A percentile compares a stretch with the other conserved stretches of the same genome.
These are phyloP conservation scores for Gadus chalcogrammus DNA, from an alignment of 2,113 vertebrate genomes.

Conservation along the genomic window DNA sequence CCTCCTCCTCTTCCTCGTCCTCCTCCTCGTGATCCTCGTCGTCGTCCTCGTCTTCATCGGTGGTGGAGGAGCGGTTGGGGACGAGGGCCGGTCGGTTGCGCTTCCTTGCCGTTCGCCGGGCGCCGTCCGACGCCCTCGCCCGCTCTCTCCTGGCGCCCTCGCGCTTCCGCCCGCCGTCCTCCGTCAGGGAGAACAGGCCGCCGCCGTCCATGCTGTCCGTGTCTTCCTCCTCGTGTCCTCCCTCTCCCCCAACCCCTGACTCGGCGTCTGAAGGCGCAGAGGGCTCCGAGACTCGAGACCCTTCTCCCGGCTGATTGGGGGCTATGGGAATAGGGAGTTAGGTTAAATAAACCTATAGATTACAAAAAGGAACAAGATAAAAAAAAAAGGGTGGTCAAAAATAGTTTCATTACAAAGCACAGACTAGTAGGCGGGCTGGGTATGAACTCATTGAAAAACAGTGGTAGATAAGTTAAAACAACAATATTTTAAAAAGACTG, in stretches of 20 bases:
- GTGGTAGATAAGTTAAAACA: neutral
- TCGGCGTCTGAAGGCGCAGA: constrained; percentile 51
- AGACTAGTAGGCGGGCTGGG: too few relatives aligned
- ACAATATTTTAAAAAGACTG: neutral
- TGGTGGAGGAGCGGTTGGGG: constrained; percentile 72
- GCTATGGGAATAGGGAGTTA: constrained; percentile 22
- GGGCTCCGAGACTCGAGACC: constrained; percentile 45
- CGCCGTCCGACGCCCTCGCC: constrained; percentile 41
- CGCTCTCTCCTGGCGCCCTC: constrained; percentile 58
- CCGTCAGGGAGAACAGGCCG: constrained; percentile 83
- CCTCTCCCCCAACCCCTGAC: constrained; percentile 19
- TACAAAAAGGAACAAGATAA: neutral
- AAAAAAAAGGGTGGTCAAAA: neutral
- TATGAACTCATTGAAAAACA: too few relatives aligned
- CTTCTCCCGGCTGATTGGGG: constrained; percentile 53
- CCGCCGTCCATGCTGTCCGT: constrained; percentile 96
- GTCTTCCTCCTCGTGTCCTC: constrained; percentile 78
- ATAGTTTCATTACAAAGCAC: too few relatives aligned
- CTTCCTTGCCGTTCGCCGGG: constrained; percentile 64
- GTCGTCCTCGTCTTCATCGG: constrained; percentile 23
- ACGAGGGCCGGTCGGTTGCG: constrained; percentile 65
- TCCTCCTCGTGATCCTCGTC: constrained; percentile 67
- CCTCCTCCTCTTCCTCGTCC: constrained; percentile 72
- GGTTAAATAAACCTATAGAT: neutral
- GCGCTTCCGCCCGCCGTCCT: constrained; percentile 76